Evolutionary conservation across 23 tunicate genomes (phyloP), one percentile per base, ranked within the genome.

Genomic region (Styela clava): DNA sequence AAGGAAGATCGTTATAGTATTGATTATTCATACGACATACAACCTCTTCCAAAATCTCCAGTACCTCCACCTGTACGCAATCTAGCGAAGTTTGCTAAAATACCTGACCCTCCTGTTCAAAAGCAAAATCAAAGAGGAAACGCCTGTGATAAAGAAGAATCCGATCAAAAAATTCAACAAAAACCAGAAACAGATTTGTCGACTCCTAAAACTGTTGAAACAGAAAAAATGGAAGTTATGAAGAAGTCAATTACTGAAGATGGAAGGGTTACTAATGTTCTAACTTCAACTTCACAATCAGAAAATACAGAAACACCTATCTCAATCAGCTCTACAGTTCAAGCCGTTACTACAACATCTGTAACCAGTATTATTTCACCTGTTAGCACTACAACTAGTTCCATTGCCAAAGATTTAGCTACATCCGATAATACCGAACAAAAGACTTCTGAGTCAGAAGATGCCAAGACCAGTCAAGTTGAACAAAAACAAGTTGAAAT

Each of bases 11-110:
- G 56, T 44, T 44, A 5, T 44, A 44, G 12, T 44, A 44, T 44
- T 5, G 56, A 44, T 44, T 44, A 44, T 44, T 44, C 56, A 44
- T 44, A 44, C 56, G 56, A 44, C 56, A 44, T 44, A 44, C 56
- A 44, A 44, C 12, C 56, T 44, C 56, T 30, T 18, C 35, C 77
- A 34, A 71, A 71, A 30, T 71, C 77, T 26, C 77, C 77, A 18
- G 5, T 71, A 3, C 34, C 77, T 18, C 77, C 77, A 28, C 35
- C 34, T 20, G 77, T 34, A 19, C 34, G 34, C 5, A 71, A 71
- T 71, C 77, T 71, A n/a, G 32, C 77, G 3, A 71, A 30, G 37
- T 71, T 71, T 71, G 77, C 77, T 21, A 71, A 71, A 30, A 16
- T 71, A 3, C 77, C 77, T n/a, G 77, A 71, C 56, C 56, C 56